Base-by-base conservation (phyloP, 2,113 vertebrate genomes). In the Lagopus muta region DNA sequence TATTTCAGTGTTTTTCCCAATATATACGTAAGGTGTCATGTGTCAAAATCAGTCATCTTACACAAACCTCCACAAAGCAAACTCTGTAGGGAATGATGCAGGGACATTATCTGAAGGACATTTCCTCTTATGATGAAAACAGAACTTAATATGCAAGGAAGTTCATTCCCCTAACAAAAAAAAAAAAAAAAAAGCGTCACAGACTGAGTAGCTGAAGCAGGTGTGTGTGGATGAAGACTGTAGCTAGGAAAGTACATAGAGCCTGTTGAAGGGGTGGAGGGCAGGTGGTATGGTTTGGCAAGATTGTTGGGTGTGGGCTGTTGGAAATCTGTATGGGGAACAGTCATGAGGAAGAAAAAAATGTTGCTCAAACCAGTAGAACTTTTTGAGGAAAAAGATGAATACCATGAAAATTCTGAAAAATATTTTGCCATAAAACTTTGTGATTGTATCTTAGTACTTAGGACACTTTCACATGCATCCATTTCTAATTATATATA, bases 191-290 rank as follows among this genome's bases (percentile, higher is more conserved):
- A 25, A 38, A 38, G 4, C 20, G 14, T 34, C 95, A 40, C 91
- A 96, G 91, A 93, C 94, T 95, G 94, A 88, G 69, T 93, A 92
- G 36, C 87, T 92, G 94, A 90, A 94, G 89, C 89, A 96, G 92
- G 93, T 85, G 80, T 72, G 92, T 90, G 57, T 90, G 72, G 94
- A 94, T 96, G 80, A 94, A 90, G 92, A 85, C 62, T 79, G 90
- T 76, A 92, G 62, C 89, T 83, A 92, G 95, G 90, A 95, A 95
- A 69, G 93, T 75, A 94, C 65, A 90, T 86, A 93, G 95, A 96
- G 96, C 52, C 92, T 96, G 96, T 92, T 96, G 96, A 96, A 96
- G 92, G 81, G 94, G 96, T 96, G 96, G 96, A 96, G 95, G 95
- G 96, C 96, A 96, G 96, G 95, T 96, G 96, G 96, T 86, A 89